Base-by-base conservation (phyloP, 1,140 invertebrate genomes). In the Micrasema minimum region DNA sequence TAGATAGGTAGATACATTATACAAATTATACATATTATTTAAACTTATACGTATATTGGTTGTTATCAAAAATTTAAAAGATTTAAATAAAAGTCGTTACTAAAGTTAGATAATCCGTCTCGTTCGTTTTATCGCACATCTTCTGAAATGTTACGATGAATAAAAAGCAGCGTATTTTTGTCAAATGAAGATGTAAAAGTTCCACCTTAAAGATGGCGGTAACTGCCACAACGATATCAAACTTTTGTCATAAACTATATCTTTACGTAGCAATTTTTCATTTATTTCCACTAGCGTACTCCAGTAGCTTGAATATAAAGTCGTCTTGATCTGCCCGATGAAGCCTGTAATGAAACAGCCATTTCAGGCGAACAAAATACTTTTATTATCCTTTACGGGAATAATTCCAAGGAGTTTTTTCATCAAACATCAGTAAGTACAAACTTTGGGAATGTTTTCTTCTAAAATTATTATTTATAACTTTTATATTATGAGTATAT, bases 211-310 rank as follows among this genome's bases (percentile, higher is more conserved):
- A 23, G 23, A 53, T 14, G 11, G 50, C 50, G 26, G 37, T 14
- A 38, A 20, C 12, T 5, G 50, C 50, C 55, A 59, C 31, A 38
- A 20, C 12, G 14, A 14, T 59, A 38, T 59, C 55, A 37, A 59
- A 59, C 55, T 59, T 59, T 20, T 38, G 35, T 38, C 35, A 59
- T 59, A 59, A 59, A 59, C 31, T 12, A 59, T 41, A 22, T 59
- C 35, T 59, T 59, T 57, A 7, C 35, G 53, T 14, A 1, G 53
- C 53, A n/a, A 57, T 57, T 57, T 57, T 57, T 57, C 53, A 41
- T 59, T 20, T 20, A 22, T 38, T 20, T 23, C 14, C 31, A 14
- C 14, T 5, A n/a, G n/a, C n/a, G n/a, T n/a, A n/a, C 31, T 59
- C 31, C 14, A 59, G 31, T 38, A n/a, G 55, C 14, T 20, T 16